Base-by-base conservation (phyloP, 2,113 vertebrate genomes). In the Poeciliopsis prolifica region DNA sequence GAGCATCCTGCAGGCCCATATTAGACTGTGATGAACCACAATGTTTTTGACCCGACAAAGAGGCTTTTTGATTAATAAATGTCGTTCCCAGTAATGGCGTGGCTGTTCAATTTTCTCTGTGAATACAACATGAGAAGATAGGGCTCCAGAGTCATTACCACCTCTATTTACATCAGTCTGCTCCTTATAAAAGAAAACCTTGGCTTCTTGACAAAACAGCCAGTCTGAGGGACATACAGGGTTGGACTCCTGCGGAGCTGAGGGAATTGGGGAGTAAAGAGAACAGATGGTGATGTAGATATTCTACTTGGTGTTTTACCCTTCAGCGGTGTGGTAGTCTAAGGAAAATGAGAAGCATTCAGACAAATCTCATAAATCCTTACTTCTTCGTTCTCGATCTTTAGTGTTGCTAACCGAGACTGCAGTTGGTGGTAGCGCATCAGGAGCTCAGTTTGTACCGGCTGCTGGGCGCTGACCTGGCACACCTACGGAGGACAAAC, bases 321-420 rank as follows among this genome's bases (percentile, higher is more conserved):
- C 77, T 72, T 64, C 7, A 4, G 51, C 37, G 60, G 65, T 44
- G 61, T 61, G 74, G 61, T 68, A 48, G 86, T 85, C 83, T 68
- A 68, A 73, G 79, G 74, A 68, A 78, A 78, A 74, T 64, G 61
- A 87, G 73, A 15, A 33, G 33, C 62, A 61, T 48, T 15, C 61
- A 72, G 63, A 72, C 26, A 74, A 37, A 81, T n/a, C 70, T 75
- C 44, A 79, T 72, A 71, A 84, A 82, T 74, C 61, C 91, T 96
- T 86, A 99, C 97, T 97, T 99, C 98, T 76, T 99, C 98, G 0
- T 99, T 99, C 92, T 99, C 98, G 48, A 99, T 99, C 95, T 96
- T 98, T 73, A 99, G 95, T 0, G 97, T 99, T 61, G 97, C 94
- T 67, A 99, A 93, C 74, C 98, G 96, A 0, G 97, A 98, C 92